These are phyloP conservation scores for Noturus placidus DNA, from an alignment of 2,113 vertebrate genomes.

Conservation along the genomic window DNA sequence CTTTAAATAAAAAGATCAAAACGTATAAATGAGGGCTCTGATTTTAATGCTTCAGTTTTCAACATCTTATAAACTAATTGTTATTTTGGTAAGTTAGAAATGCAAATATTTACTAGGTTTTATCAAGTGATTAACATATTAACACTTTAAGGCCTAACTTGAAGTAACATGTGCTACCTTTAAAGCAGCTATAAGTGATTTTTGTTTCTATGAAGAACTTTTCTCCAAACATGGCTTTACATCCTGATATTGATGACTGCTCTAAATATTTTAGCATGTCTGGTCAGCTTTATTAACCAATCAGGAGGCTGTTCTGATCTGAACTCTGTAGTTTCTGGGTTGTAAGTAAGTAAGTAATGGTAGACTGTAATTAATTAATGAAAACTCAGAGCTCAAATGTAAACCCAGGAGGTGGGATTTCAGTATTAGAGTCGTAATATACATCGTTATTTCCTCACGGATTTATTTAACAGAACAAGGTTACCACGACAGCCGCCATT, in stretches of 20 bases:
- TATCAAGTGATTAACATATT: neutral
- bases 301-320: neutral
- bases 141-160: neutral
- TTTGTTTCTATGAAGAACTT: neutral
- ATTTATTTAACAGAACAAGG: neutral
- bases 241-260: neutral
- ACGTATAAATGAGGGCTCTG: neutral
- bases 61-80: neutral
- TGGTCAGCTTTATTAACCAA: neutral
- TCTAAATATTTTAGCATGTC: neutral
- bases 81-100: neutral
- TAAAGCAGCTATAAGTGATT: conserved; percentile 10
- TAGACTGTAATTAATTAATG: neutral
- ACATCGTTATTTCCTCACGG: neutral
- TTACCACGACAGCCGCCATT: neutral
- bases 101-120: neutral
- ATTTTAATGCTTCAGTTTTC: neutral
- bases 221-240: neutral
- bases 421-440: neutral
- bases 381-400: neutral
- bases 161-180: neutral
- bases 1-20: neutral
- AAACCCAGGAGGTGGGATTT: neutral
- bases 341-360: neutral
- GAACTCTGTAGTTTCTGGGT: neutral